Evolutionary conservation across 92 coral and sea anemone genomes (phyloP).

Genomic region (Montipora capitata): DNA sequence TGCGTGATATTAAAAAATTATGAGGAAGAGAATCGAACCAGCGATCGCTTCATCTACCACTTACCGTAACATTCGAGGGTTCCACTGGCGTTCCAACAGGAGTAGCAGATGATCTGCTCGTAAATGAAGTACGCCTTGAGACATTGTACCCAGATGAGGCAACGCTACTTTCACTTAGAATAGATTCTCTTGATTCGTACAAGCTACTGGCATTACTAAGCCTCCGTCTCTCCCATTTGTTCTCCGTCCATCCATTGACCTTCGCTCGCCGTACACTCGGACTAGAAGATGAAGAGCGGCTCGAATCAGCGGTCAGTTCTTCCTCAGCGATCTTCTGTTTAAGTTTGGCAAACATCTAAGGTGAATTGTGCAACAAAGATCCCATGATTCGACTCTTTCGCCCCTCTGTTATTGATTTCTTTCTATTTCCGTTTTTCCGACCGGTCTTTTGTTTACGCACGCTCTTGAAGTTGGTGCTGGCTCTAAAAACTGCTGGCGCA

Average conservation of each 20-base stretch:
- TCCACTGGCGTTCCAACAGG: conserved; percentile 80
- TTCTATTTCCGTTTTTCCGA: conserved; percentile 44
- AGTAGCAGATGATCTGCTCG: conserved; percentile 71
- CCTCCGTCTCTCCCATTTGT: conserved; percentile 97
- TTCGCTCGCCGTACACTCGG: conserved; percentile 82
- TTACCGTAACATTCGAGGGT: conserved; percentile 79
- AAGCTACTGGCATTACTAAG: conserved; percentile 95
- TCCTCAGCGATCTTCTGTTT: conserved; percentile 99
- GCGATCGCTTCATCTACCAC: conserved; percentile 34
- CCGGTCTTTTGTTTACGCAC: conserved; percentile 62
- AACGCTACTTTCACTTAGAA: conserved; percentile 83
- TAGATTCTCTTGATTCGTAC: conserved; percentile 95
- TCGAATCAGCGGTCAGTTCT: conserved; percentile 87
- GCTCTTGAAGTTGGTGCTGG: not conserved
- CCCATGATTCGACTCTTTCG: not conserved
- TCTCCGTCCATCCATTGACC: conserved; percentile 88
- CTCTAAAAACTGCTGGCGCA: conserved; percentile 27
- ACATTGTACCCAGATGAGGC: conserved; percentile 81
- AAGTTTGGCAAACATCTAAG: conserved; percentile 93
- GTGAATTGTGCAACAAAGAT: not conserved
- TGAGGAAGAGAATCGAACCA: conserved; percentile 39
- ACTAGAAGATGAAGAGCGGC: conserved; percentile 84
- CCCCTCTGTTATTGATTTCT: not conserved
- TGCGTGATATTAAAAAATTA: conserved; percentile 86
- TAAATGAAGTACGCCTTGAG: conserved; percentile 85